phyloP scores from a whole-genome alignment of 2,888 invertebrate species.

The Eristalis intricaria region DNA sequence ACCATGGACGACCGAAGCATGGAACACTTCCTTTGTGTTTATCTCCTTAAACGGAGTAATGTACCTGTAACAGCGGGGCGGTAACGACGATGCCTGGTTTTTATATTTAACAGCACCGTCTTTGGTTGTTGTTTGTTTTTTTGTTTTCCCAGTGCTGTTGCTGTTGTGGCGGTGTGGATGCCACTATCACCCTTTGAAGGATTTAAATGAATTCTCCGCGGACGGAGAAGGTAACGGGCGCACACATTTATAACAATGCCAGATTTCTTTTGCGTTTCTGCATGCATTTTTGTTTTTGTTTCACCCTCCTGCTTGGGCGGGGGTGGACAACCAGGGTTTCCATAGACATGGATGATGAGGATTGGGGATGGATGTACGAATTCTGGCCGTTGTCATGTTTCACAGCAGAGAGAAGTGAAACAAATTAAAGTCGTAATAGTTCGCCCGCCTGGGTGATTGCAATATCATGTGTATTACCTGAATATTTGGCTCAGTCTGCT shows the following conservation, averaged over 20 bases:
- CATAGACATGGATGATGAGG: constrained; percentile 6
- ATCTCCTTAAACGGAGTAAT: constrained; percentile 66
- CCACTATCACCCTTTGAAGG: constrained; percentile 58
- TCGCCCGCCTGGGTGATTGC: constrained; percentile 12
- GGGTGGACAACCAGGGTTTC: constrained; percentile 18
- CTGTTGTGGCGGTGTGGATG: not conserved
- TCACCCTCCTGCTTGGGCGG: constrained; percentile 17
- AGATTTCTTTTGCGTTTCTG: constrained; percentile 1
- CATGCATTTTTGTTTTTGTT: constrained; percentile 6
- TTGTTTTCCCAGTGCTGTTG: not conserved
- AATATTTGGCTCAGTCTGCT: constrained; percentile 23
- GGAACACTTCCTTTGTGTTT: constrained; percentile 59
- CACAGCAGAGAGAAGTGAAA: constrained; percentile 52
- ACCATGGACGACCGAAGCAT: constrained; percentile 19
- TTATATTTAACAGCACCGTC: constrained; percentile 56
- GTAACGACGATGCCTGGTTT: constrained; percentile 10
- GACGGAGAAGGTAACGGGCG: constrained; percentile 47
- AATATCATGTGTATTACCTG: constrained; percentile 55
- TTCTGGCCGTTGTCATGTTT: constrained; percentile 65
- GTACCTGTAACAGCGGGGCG: constrained; percentile 47
- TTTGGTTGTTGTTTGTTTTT: constrained; percentile 31
- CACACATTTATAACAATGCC: constrained; percentile 68
- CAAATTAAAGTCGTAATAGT: constrained; percentile 65
- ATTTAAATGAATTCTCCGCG: constrained; percentile 59
- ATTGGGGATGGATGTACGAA: constrained; percentile 20